Conservation (phyloP, 2,113 vertebrate species). For the Procapra przewalskii region DNA sequence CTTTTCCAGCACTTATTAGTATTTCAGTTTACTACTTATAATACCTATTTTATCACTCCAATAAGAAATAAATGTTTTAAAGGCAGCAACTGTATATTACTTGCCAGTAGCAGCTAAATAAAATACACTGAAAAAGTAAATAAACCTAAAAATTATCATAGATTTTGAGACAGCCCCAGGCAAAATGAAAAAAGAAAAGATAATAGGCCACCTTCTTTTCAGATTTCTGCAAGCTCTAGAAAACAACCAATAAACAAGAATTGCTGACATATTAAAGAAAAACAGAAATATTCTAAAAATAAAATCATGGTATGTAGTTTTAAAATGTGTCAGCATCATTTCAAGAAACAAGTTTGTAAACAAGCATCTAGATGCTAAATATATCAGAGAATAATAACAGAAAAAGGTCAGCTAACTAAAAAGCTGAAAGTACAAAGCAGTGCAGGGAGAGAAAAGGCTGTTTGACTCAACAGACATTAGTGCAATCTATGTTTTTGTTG, state of each 20-base stretch:
- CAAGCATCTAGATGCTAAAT: background rate
- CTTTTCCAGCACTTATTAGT: background rate
- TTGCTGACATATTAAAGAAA: background rate
- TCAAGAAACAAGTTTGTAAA: background rate
- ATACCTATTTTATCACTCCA: background rate
- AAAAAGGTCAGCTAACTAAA: background rate
- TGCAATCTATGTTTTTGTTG: background rate
- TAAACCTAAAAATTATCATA: background rate
- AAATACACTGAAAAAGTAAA: background rate
- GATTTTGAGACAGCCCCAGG: background rate
- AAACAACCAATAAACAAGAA: background rate
- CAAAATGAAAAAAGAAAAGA: background rate
- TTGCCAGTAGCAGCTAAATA: background rate
- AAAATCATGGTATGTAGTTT: background rate
- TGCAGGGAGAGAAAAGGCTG: background rate
- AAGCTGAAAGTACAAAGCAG: background rate
- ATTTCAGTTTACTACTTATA: background rate
- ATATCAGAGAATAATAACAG: background rate
- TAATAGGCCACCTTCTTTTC: background rate
- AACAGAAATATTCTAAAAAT: background rate
- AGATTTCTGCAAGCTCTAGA: background rate
- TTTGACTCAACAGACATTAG: background rate
- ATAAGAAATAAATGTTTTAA: conserved; percentile 3
- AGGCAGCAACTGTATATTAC: background rate
- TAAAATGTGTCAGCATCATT: background rate